A percentile compares a stretch with the other conserved stretches of the same genome.
phyloP scores from a whole-genome alignment of 2,888 invertebrate genomes.

The Urechis unicinctus region DNA sequence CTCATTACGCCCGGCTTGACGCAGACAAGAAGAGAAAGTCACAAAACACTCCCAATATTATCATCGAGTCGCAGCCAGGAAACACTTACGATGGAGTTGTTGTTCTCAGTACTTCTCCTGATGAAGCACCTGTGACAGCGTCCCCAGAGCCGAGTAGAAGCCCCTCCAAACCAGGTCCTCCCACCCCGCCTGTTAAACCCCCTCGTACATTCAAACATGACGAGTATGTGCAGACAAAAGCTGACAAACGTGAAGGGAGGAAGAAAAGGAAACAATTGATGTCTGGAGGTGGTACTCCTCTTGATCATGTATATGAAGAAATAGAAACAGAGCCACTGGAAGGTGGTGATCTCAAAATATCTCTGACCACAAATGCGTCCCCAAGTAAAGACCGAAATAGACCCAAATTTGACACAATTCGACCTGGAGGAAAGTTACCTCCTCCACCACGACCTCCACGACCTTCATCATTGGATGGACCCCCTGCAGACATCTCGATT shows the following conservation, averaged over 20 bases:
- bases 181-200: background rate
- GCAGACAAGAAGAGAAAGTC: no score
- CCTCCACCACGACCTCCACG: background rate
- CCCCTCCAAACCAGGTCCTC: background rate
- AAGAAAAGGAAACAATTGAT: background rate
- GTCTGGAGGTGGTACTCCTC: background rate
- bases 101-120: background rate
- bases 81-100: background rate
- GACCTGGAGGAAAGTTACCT: background rate
- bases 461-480: background rate
- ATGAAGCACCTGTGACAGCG: background rate
- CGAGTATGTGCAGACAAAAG: conserved; percentile 1
- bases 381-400: no score
- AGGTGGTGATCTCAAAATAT: no score
- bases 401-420: background rate
- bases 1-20: no score
- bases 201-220: conserved; percentile 3
- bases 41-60: no score
- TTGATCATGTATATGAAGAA: background rate
- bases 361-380: background rate
- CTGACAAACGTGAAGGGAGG: background rate
- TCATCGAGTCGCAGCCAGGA: no score
- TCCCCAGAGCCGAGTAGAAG: no score
- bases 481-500: no score
- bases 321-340: no score